phyloP scores from a whole-genome alignment of 2,113 vertebrate genomes.

The Malurus cyaneus region DNA sequence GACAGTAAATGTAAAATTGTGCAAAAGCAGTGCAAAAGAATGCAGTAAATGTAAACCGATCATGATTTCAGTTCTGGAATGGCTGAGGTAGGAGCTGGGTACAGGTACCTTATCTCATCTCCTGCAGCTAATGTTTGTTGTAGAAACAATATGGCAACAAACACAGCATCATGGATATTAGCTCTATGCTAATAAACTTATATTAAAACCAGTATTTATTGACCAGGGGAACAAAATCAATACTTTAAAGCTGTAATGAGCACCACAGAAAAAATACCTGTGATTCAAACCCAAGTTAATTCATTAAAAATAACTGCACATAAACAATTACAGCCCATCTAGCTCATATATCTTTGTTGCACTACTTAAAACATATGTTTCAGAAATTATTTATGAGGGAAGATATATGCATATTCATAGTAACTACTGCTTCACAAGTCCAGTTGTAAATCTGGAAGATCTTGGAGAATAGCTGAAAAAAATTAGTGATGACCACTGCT shows the following conservation, averaged over 20 bases:
- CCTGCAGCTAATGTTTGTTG: neutral
- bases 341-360: neutral
- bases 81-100: neutral
- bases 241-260: neutral
- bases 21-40: neutral
- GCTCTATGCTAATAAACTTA: neutral
- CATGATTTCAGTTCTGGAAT: neutral
- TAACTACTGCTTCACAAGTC: conserved; percentile 22
- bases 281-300: neutral
- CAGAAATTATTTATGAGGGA: conserved; percentile 63
- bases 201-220: neutral
- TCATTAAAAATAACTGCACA: neutral
- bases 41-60: neutral
- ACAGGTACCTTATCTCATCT: neutral
- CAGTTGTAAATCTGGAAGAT: neutral
- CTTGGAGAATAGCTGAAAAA: neutral
- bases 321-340: neutral
- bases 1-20: neutral
- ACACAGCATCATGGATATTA: neutral
- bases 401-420: conserved; percentile 36
- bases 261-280: neutral
- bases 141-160: neutral
- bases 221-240: neutral
- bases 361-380: conserved; percentile 6
- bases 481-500: neutral